phyloP scores from a whole-genome alignment of 2,113 vertebrate species.

The Corapipo altera region DNA sequence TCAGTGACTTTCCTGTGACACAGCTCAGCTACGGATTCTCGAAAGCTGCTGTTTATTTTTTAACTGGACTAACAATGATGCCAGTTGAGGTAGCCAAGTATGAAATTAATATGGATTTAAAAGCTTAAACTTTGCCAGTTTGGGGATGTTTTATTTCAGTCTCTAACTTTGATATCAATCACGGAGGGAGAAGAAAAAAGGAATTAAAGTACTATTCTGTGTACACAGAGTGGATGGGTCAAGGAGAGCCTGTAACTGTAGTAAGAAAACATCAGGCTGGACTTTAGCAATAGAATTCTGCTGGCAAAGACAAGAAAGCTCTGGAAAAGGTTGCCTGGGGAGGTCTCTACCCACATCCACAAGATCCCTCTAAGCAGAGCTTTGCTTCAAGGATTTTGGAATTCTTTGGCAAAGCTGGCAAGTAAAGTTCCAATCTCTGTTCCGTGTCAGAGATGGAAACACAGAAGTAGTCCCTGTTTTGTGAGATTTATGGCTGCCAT shows the following conservation, averaged over 20 bases:
- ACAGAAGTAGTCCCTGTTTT: neutral
- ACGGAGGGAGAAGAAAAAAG: neutral
- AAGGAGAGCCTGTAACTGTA: neutral
- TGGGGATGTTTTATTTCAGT: neutral
- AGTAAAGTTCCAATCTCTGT: neutral
- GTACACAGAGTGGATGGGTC: neutral
- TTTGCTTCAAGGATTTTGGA: neutral
- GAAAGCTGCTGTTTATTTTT: neutral
- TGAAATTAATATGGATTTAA: neutral
- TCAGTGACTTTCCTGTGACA: neutral
- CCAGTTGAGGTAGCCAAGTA: neutral
- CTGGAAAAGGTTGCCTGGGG: neutral
- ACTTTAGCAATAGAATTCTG: neutral
- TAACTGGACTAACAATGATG: neutral
- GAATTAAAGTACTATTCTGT: neutral
- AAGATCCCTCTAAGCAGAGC: neutral
- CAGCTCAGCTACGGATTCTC: neutral
- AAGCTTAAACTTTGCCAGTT: neutral
- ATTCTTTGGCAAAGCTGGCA: neutral
- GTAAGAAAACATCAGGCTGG: neutral
- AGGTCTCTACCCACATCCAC: neutral
- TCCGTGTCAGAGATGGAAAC: neutral
- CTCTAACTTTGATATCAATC: neutral
- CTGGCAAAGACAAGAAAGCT: neutral
- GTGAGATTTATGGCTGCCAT: neutral